These are phyloP conservation scores for Sphaeridia pumilis DNA, from an alignment of 2,888 invertebrate species.

Conservation along the genomic window DNA sequence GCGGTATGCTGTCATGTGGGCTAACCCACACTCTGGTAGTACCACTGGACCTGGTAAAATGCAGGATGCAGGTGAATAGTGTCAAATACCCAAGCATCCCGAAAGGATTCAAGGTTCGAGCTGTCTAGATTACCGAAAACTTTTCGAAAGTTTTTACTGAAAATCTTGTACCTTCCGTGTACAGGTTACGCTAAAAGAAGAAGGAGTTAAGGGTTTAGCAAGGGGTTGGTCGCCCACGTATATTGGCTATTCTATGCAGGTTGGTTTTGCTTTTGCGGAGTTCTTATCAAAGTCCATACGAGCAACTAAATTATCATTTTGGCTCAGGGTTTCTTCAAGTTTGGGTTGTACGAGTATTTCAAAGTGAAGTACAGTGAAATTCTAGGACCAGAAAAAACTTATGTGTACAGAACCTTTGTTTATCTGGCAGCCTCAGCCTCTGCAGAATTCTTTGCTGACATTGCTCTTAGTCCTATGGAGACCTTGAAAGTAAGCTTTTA, in stretches of 20 bases:
- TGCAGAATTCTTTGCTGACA: conserved; percentile 97
- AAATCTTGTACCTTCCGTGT: too few relatives aligned
- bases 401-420: conserved; percentile 68
- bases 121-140: too few relatives aligned
- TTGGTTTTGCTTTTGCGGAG: too few relatives aligned
- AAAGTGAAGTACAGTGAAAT: conserved; percentile 71
- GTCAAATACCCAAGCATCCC: conserved; percentile 78
- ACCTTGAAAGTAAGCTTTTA: conserved; percentile 78
- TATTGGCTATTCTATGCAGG: conserved; percentile 79
- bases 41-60: conserved; percentile 92
- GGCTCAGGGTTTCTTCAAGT: conserved; percentile 85
- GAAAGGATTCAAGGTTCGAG: conserved; percentile 61
- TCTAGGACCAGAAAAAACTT: conserved; percentile 82
- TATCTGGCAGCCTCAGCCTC: conserved; percentile 90
- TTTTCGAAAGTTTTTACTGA: too few relatives aligned
- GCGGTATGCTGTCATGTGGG: conserved; percentile 78
- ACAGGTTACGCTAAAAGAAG: conserved; percentile 65
- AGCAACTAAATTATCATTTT: too few relatives aligned
- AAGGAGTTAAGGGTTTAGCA: conserved; percentile 68
- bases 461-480: conserved; percentile 90
- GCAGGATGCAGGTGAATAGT: conserved; percentile 82
- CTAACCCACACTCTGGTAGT: conserved; percentile 73
- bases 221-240: conserved; percentile 97
- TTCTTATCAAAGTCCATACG: too few relatives aligned
- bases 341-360: conserved; percentile 95